These are phyloP conservation scores for Condylura cristata DNA, from an alignment of 2,113 vertebrate genomes.

Conservation along the genomic window DNA sequence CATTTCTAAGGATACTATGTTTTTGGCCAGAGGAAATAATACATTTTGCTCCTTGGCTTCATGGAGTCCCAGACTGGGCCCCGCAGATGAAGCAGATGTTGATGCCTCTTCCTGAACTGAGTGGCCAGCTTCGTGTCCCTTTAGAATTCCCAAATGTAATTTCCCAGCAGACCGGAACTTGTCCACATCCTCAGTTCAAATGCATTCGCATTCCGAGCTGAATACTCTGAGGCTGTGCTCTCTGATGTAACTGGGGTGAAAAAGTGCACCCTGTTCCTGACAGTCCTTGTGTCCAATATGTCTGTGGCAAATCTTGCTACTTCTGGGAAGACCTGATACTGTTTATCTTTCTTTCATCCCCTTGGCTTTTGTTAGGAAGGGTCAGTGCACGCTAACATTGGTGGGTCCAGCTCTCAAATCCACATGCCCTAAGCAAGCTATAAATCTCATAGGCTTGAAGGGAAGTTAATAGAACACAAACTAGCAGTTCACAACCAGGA, in stretches of 20 bases:
- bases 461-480: neutral
- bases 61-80: neutral
- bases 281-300: neutral
- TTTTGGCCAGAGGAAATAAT: neutral
- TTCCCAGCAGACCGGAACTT: neutral
- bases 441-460: neutral
- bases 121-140: neutral
- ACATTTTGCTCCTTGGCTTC: constrained; percentile 46
- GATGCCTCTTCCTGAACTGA: neutral
- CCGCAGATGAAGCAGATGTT: constrained; percentile 9
- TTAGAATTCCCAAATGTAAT: neutral
- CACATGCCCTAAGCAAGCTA: neutral
- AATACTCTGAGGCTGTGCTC: neutral
- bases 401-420: neutral
- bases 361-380: neutral
- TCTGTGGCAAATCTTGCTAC: neutral
- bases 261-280: neutral
- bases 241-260: neutral
- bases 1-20: constrained; percentile 6
- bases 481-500: constrained; percentile 2
- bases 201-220: neutral
- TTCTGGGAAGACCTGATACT: constrained; percentile 15
- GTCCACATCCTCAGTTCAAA: neutral
- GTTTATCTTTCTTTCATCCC: neutral
- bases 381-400: neutral